Conservation (phyloP, 2,888 invertebrate genomes). For the Philhelius pedissequus region DNA sequence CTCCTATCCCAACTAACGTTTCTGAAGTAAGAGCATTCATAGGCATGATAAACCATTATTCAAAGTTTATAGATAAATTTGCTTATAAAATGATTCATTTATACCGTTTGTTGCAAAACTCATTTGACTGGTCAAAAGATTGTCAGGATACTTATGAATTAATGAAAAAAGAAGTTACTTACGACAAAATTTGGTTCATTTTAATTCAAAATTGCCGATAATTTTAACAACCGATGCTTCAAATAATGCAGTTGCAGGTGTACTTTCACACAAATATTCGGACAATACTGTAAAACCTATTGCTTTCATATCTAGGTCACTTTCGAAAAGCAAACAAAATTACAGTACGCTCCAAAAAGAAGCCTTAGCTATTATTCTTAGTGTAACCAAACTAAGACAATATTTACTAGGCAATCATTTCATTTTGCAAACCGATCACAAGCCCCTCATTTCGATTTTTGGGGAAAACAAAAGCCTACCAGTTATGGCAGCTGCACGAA, state of each 20-base stretch:
- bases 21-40: not conserved
- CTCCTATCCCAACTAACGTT: not conserved
- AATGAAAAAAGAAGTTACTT: not conserved
- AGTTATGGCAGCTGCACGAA: not conserved
- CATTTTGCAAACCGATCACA: not conserved
- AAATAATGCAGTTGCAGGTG: not conserved
- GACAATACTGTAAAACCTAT: not conserved
- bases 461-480: not conserved
- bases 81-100: not conserved
- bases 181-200: slow-evolving; percentile 17
- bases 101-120: not conserved
- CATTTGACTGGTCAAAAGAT: not conserved
- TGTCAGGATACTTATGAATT: slow-evolving; percentile 4
- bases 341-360: not conserved
- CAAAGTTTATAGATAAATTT: not conserved
- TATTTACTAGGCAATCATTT: not conserved
- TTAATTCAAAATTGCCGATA: slow-evolving; percentile 10
- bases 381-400: not conserved
- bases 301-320: slow-evolving; percentile 11
- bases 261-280: not conserved
- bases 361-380: not conserved
- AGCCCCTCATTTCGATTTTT: not conserved
- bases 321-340: not conserved
- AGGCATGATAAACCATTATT: not conserved
- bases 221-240: slow-evolving; percentile 31